phyloP scores from a whole-genome alignment of 2,797 vertebrate species.

The Babyrousa celebensis region DNA sequence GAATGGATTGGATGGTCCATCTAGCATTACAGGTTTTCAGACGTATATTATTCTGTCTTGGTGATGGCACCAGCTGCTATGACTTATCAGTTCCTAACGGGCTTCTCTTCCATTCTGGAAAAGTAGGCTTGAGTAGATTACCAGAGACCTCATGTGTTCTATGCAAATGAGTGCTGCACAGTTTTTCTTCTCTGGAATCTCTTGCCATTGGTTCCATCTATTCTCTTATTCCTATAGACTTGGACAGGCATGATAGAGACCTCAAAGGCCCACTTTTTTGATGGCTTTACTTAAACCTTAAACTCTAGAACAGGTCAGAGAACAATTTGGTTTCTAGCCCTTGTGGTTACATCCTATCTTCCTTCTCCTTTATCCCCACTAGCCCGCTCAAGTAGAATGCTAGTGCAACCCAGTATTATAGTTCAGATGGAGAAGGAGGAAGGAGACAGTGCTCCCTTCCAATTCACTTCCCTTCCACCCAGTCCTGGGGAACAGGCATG shows the following conservation, averaged over 20 bases:
- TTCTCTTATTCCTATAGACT: background rate
- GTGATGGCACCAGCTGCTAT: too few relatives aligned
- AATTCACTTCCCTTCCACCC: background rate
- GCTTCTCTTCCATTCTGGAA: background rate
- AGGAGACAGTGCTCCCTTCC: background rate
- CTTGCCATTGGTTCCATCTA: background rate
- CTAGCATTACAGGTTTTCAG: background rate
- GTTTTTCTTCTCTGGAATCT: slow-evolving; percentile 6
- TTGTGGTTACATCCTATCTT: background rate
- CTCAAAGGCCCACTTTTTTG: background rate
- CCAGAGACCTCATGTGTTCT: background rate
- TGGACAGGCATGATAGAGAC: background rate
- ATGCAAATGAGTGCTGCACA: background rate
- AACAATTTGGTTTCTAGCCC: background rate
- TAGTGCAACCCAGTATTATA: background rate
- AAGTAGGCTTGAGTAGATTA: background rate
- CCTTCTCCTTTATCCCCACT: background rate
- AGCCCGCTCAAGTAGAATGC: background rate
- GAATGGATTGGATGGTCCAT: background rate
- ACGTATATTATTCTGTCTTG: background rate
- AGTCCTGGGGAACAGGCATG: background rate
- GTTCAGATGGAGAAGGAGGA: background rate
- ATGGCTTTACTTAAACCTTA: background rate
- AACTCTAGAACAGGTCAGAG: background rate
- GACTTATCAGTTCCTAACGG: background rate